Evolutionary conservation across 1,140 invertebrate species (phyloP).

Genomic region (Zaprionus ghesquierei): DNA sequence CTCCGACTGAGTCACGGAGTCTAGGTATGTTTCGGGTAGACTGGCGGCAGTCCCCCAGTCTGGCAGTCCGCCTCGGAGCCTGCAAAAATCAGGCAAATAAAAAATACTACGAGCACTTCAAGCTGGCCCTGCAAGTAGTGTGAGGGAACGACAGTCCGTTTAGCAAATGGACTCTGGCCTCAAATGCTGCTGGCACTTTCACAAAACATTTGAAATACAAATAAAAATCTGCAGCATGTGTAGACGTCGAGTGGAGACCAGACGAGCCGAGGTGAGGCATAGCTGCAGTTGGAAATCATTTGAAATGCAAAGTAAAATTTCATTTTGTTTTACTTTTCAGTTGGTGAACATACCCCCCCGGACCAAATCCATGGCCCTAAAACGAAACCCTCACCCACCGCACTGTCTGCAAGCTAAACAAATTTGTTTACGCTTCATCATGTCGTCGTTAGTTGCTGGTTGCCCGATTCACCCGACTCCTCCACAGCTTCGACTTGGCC

Average conservation of each 20-base stretch:
- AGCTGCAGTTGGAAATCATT: slow-evolving; percentile 62
- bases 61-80: slow-evolving; percentile 14
- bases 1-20: slow-evolving; percentile 6
- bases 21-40: slow-evolving; percentile 43
- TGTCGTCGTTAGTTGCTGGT: slow-evolving; percentile 73
- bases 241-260: neutral
- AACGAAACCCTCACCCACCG: neutral
- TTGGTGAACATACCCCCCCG: slow-evolving; percentile 12
- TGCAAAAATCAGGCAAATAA: slow-evolving; percentile 69
- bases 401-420: slow-evolving; percentile 68
- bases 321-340: slow-evolving; percentile 77
- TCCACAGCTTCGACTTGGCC: neutral
- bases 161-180: slow-evolving; percentile 74
- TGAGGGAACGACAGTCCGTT: slow-evolving; percentile 33
- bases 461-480: slow-evolving; percentile 3
- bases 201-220: slow-evolving; percentile 79
- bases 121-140: slow-evolving; percentile 24
- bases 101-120: slow-evolving; percentile 30
- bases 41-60: slow-evolving; percentile 12
- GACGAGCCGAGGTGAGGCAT: neutral
- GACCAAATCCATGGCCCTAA: no score
- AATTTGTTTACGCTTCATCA: slow-evolving; percentile 81
- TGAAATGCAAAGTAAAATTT: slow-evolving; percentile 79
- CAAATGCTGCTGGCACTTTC: slow-evolving; percentile 78
- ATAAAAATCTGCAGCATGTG: slow-evolving; percentile 71